A percentile compares a stretch with the other conserved stretches of the same genome.
phyloP scores from a whole-genome alignment of 2,797 vertebrate species.

The Peromyscus aztecus region DNA sequence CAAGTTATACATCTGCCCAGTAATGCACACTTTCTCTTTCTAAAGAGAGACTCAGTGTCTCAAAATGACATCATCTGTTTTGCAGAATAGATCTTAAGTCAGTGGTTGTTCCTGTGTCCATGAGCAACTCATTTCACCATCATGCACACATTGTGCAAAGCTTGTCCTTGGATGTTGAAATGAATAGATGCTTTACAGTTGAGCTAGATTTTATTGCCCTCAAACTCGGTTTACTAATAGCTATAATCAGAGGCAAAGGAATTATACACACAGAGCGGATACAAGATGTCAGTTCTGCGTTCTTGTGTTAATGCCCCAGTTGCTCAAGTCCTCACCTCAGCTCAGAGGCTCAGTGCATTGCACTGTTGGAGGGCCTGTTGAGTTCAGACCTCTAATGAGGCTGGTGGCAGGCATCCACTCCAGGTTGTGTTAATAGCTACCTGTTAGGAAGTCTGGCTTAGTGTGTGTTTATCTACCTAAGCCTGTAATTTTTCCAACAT shows the following conservation, averaged over 20 bases:
- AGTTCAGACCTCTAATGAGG: background rate
- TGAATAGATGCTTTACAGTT: background rate
- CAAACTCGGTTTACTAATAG: background rate
- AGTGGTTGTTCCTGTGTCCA: background rate
- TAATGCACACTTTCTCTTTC: background rate
- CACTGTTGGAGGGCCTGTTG: background rate
- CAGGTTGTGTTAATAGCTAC: background rate
- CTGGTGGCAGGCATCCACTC: background rate
- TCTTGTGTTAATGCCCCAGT: fast-evolving
- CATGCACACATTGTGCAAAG: fast-evolving
- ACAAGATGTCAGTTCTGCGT: background rate
- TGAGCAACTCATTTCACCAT: background rate
- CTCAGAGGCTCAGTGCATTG: no score
- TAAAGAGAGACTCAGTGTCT: background rate
- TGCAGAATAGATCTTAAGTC: background rate
- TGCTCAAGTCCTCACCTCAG: no score
- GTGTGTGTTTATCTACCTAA: background rate
- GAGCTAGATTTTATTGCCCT: background rate
- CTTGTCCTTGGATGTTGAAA: background rate
- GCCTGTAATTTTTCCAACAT: background rate
- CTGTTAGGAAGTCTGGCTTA: background rate
- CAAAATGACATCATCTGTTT: background rate
- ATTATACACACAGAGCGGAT: no score
- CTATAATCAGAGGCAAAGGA: background rate
- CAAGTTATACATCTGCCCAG: conserved; percentile 39